Conservation (phyloP, 1,140 invertebrate species). For the roundworm (Caenorhabditis elegans) region DNA sequence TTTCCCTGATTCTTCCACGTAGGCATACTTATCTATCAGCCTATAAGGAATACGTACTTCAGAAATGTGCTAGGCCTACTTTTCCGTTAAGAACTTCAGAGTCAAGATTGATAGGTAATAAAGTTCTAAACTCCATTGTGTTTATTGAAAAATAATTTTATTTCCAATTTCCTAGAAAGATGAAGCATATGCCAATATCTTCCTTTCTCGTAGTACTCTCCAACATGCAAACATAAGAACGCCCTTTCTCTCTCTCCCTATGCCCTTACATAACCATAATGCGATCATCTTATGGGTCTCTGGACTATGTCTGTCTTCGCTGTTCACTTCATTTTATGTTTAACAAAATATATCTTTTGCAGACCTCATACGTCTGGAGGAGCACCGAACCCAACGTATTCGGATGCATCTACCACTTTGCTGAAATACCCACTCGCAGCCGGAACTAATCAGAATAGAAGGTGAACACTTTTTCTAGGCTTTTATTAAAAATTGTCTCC, state of each 20-base stretch:
- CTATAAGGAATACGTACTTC: too few relatives aligned
- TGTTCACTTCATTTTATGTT: not conserved
- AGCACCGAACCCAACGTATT: slow-evolving; percentile 2
- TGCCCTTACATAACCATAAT: not conserved
- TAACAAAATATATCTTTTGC: not conserved
- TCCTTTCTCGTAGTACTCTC: not conserved
- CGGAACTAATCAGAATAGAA: not conserved
- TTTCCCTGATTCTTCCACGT: too few relatives aligned
- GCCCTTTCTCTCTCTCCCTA: not conserved
- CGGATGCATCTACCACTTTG: slow-evolving; percentile 1
- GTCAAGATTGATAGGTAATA: too few relatives aligned
- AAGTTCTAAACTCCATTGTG: too few relatives aligned
- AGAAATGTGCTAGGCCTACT: too few relatives aligned
- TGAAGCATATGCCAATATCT: too few relatives aligned
- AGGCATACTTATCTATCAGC: too few relatives aligned
- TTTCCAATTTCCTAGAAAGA: too few relatives aligned
- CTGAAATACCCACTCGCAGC: not conserved
- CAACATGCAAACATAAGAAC: not conserved
- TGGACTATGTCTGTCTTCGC: not conserved
- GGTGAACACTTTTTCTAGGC: not conserved
- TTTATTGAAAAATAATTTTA: too few relatives aligned
- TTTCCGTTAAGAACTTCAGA: too few relatives aligned
- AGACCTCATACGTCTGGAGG: slow-evolving; percentile 1
- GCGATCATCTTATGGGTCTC: not conserved
- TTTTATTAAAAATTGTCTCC: too few relatives aligned